Percentiles rank a stretch among this genome's conserved stretches.
Evolutionary conservation across 2,888 invertebrate genomes (phyloP).

Genomic region (Drosophila neoperkinsi): DNA sequence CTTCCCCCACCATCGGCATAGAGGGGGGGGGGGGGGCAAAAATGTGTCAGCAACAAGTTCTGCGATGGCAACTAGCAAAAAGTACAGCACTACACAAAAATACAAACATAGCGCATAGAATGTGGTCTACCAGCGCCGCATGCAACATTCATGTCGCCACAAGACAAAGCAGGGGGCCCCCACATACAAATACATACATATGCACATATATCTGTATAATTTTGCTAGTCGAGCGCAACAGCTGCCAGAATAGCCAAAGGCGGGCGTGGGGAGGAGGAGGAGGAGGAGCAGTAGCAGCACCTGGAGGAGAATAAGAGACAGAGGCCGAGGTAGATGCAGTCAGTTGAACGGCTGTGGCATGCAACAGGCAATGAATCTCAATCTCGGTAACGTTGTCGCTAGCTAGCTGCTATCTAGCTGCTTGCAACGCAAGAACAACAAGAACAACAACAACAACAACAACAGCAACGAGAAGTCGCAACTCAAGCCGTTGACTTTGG

Average conservation of each 20-base stretch:
- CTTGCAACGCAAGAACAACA: constrained; percentile 18
- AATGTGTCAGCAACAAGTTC: constrained; percentile 68
- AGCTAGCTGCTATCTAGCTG: constrained; percentile 27
- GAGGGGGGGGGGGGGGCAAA: constrained; percentile 29
- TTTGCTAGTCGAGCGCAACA: constrained; percentile 63
- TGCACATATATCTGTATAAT: constrained; percentile 55
- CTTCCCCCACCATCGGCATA: no score
- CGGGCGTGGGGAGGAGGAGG: neutral
- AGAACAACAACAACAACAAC: constrained; percentile 8
- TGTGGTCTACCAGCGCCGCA: constrained; percentile 51
- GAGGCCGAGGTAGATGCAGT: constrained; percentile 46
- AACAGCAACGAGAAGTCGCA: constrained; percentile 36
- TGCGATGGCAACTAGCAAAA: constrained; percentile 43
- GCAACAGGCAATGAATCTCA: constrained; percentile 80
- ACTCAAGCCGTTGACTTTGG: constrained; percentile 74
- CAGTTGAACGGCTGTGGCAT: constrained; percentile 73
- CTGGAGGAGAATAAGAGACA: constrained; percentile 3
- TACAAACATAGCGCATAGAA: constrained; percentile 60
- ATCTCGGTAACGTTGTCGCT: constrained; percentile 67
- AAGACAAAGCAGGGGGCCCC: constrained; percentile 36
- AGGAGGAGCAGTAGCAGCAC: constrained; percentile 1
- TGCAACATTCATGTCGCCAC: constrained; percentile 58
- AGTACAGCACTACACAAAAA: constrained; percentile 71
- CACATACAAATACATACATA: constrained; percentile 26
- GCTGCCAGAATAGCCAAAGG: constrained; percentile 27